Evolutionary conservation across 1,140 invertebrate species (phyloP).

Genomic region (Dendroctonus valens): DNA sequence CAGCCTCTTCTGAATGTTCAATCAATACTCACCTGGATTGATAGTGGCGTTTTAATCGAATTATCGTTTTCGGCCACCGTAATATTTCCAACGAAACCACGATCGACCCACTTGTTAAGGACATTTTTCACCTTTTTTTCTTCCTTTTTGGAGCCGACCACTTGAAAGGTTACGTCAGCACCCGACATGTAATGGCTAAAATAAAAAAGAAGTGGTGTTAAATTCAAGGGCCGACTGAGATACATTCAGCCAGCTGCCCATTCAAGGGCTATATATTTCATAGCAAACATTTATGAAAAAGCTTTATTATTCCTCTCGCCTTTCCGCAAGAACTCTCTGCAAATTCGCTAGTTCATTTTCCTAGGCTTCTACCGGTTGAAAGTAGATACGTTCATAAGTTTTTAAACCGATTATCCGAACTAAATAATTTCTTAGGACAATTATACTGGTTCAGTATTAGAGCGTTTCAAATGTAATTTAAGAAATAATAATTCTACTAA

Average conservation of each 20-base stretch:
- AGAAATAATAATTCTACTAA: no score
- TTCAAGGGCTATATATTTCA: neutral
- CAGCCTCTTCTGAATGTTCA: neutral
- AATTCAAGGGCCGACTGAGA: no score
- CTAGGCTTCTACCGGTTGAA: no score
- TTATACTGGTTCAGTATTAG: no score
- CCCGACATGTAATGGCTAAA: slow-evolving; percentile 53
- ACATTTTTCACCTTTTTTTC: slow-evolving; percentile 61
- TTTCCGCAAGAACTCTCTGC: no score
- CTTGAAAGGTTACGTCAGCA: slow-evolving; percentile 63
- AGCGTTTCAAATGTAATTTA: no score
- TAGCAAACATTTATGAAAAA: neutral
- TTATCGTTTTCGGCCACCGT: slow-evolving; percentile 53
- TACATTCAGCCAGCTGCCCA: neutral
- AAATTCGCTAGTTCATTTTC: no score
- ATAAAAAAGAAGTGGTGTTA: slow-evolving; percentile 31
- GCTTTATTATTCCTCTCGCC: no score
- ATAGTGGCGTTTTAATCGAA: slow-evolving; percentile 35
- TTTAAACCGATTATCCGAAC: no score
- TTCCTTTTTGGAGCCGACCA: slow-evolving; percentile 60
- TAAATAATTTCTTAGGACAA: no score
- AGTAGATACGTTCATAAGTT: no score
- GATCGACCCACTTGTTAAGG: slow-evolving; percentile 61
- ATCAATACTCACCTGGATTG: slow-evolving; percentile 35
- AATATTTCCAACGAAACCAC: slow-evolving; percentile 62